phyloP scores from a whole-genome alignment of 1,140 invertebrate species.

The Archegozetes longisetosus region DNA sequence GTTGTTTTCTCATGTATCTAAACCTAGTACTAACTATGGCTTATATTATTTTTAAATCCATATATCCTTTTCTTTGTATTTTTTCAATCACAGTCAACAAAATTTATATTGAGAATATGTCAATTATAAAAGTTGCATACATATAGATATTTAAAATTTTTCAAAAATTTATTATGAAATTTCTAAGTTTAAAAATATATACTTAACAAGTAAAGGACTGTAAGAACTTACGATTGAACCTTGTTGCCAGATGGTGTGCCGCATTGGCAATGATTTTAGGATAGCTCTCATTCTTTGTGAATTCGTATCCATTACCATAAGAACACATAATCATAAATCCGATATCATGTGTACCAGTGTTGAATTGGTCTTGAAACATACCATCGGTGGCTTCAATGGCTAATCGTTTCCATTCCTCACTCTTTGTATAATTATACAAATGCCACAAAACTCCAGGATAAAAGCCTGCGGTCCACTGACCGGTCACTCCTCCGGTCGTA shows the following conservation, averaged over 20 bases:
- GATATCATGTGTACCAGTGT: background rate
- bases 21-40: too few relatives aligned
- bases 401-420: background rate
- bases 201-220: too few relatives aligned
- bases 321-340: constrained; percentile 7
- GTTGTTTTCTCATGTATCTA: too few relatives aligned
- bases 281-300: background rate
- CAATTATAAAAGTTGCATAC: too few relatives aligned
- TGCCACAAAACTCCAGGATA: constrained; percentile 6
- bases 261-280: background rate
- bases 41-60: too few relatives aligned
- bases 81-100: too few relatives aligned
- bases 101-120: too few relatives aligned
- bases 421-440: constrained; percentile 4
- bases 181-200: too few relatives aligned
- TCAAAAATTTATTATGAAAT: too few relatives aligned
- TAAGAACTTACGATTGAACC: constrained; percentile 4
- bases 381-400: background rate
- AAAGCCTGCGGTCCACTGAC: constrained; percentile 1
- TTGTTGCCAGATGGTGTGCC: background rate
- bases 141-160: too few relatives aligned
- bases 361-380: background rate
- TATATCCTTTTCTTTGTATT: too few relatives aligned
- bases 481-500: background rate
- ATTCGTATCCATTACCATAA: constrained; percentile 1